Percentiles rank a stretch among this genome's conserved stretches.
Conservation (phyloP, 2,113 vertebrate species). For the Bagarius yarrelli region DNA sequence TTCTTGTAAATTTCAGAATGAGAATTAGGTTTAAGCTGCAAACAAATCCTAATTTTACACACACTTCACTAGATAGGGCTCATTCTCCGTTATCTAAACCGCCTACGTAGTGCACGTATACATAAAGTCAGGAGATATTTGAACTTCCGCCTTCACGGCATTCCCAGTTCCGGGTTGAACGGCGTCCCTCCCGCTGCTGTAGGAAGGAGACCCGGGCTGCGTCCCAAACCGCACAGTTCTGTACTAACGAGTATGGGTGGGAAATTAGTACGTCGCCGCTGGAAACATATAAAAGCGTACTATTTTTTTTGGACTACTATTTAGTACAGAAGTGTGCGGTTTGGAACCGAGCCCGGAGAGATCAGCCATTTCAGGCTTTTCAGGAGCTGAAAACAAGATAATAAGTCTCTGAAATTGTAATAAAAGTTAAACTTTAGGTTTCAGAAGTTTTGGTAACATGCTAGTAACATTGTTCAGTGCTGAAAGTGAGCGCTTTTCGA, state of each 20-base stretch:
- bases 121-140: not conserved
- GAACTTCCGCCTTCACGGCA: slow-evolving; percentile 14
- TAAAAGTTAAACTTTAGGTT: not conserved
- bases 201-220: slow-evolving; percentile 38
- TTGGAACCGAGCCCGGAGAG: not conserved
- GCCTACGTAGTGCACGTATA: not conserved
- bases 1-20: slow-evolving; percentile 47
- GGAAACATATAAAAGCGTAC: not conserved
- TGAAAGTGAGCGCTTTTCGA: no score
- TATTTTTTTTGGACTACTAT: not conserved
- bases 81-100: not conserved
- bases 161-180: slow-evolving; percentile 73
- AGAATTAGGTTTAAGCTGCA: not conserved
- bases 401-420: not conserved
- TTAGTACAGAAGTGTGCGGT: slow-evolving; percentile 14
- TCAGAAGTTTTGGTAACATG: not conserved
- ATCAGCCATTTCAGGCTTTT: slow-evolving; percentile 13
- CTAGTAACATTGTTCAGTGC: no score
- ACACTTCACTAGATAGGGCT: not conserved
- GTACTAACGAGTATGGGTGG: not conserved
- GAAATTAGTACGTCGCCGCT: not conserved
- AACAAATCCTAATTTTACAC: not conserved
- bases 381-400: no score
- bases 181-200: slow-evolving; percentile 61
- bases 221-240: slow-evolving; percentile 27